These are phyloP conservation scores for Pseudois nayaur DNA, from an alignment of 2,113 vertebrate genomes.

Conservation along the genomic window DNA sequence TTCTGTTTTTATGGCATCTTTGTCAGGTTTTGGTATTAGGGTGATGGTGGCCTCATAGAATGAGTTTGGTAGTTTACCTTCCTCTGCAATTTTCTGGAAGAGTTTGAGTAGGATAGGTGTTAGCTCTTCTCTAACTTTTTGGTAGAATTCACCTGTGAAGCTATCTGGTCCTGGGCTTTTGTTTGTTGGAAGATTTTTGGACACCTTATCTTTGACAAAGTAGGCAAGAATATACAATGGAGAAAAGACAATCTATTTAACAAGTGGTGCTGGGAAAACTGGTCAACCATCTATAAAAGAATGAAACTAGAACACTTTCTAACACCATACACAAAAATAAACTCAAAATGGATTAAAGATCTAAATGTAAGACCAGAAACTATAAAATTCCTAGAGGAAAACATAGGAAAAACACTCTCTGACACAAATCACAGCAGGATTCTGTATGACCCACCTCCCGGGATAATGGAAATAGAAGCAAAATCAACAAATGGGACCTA, in stretches of 20 bases:
- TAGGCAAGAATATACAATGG: neutral
- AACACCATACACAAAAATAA: neutral
- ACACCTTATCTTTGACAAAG: neutral
- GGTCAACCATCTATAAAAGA: neutral
- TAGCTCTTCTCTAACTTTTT: neutral
- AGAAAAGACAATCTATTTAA: neutral
- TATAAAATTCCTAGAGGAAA: neutral
- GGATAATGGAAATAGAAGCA: neutral
- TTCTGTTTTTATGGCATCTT: neutral
- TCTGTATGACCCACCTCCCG: neutral
- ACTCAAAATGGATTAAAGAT: neutral
- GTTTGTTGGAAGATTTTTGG: neutral
- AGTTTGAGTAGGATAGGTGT: neutral
- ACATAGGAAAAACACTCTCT: neutral
- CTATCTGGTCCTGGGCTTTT: neutral
- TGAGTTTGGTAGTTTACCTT: neutral
- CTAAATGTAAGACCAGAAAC: neutral
- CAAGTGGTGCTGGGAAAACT: neutral
- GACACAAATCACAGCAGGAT: neutral
- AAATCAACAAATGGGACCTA: neutral
- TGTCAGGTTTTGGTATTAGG: neutral
- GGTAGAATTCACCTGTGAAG: neutral
- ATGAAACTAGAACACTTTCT: neutral
- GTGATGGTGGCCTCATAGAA: neutral
- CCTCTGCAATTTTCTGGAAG: neutral